Evolutionary conservation across 2,113 vertebrate species (phyloP).

Genomic region (Oostethus manadensis): DNA sequence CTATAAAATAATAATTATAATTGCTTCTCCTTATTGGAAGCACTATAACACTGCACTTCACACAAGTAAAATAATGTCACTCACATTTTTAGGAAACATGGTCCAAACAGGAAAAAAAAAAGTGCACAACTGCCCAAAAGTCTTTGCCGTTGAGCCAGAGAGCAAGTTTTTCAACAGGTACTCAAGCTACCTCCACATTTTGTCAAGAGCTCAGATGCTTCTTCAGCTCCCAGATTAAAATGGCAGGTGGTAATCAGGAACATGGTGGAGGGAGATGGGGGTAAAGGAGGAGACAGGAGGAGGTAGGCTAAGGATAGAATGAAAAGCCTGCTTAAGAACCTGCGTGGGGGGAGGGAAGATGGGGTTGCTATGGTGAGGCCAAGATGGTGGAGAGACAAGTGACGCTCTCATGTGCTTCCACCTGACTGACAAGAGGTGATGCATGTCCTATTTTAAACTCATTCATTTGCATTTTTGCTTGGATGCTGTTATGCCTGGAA

Average conservation of each 20-base stretch:
- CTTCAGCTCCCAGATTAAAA: slow-evolving; percentile 41
- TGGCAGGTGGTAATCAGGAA: slow-evolving; percentile 46
- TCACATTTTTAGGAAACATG: slow-evolving; percentile 68
- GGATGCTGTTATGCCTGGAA: no score
- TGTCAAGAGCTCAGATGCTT: slow-evolving; percentile 1
- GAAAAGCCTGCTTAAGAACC: slow-evolving; percentile 80
- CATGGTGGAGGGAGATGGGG: slow-evolving; percentile 4
- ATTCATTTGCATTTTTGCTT: no score
- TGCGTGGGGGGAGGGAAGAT: slow-evolving; percentile 6
- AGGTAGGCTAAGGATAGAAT: slow-evolving; percentile 78
- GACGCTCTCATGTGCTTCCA: slow-evolving; percentile 16
- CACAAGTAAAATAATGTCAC: slow-evolving; percentile 25
- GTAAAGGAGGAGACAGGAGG: slow-evolving; percentile 14
- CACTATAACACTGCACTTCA: neutral
- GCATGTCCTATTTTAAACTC: slow-evolving; percentile 3
- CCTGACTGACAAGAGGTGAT: slow-evolving; percentile 12
- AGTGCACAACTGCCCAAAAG: neutral
- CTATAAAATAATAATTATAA: neutral
- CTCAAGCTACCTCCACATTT: neutral
- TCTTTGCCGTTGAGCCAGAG: slow-evolving; percentile 6
- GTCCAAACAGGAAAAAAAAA: slow-evolving; percentile 42
- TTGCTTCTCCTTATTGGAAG: neutral
- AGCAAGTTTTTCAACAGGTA: neutral
- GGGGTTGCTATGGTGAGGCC: slow-evolving; percentile 33
- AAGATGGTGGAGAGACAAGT: slow-evolving; percentile 21